Evolutionary conservation across 2,113 vertebrate genomes (phyloP).

Genomic region (Dipodomys merriami): DNA sequence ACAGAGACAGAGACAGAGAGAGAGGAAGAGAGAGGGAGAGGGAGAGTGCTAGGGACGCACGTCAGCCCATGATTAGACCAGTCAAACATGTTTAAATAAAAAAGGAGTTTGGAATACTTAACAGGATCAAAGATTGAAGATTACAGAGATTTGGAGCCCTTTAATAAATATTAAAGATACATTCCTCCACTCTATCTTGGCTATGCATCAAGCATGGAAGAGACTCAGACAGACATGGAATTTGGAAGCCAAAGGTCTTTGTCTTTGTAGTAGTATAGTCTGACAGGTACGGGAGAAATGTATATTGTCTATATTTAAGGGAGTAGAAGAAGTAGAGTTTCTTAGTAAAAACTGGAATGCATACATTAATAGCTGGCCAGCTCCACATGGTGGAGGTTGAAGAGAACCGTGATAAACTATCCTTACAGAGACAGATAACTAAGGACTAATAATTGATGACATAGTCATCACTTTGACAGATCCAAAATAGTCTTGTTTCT

Average conservation of each 20-base stretch:
- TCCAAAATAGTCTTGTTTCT: background rate
- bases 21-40: too few relatives aligned
- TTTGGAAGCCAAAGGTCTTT: constrained; percentile 73
- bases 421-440: background rate
- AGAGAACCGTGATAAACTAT: background rate
- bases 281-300: constrained; percentile 68
- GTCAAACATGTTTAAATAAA: constrained; percentile 85
- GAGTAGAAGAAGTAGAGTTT: background rate
- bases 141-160: constrained; percentile 81
- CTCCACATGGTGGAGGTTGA: background rate
- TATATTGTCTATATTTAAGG: constrained; percentile 69
- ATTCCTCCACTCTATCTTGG: constrained; percentile 72
- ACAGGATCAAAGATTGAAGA: constrained; percentile 83
- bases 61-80: constrained; percentile 73
- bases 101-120: constrained; percentile 85
- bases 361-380: background rate
- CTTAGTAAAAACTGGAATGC: background rate
- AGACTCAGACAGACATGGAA: constrained; percentile 69
- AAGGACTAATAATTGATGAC: background rate
- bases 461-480: too few relatives aligned
- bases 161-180: constrained; percentile 85
- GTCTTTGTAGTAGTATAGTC: constrained; percentile 60
- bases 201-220: constrained; percentile 22
- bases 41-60: background rate
- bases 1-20: too few relatives aligned